phyloP scores from a whole-genome alignment of 1,140 invertebrate species.

The Drosophila rhopaloa region DNA sequence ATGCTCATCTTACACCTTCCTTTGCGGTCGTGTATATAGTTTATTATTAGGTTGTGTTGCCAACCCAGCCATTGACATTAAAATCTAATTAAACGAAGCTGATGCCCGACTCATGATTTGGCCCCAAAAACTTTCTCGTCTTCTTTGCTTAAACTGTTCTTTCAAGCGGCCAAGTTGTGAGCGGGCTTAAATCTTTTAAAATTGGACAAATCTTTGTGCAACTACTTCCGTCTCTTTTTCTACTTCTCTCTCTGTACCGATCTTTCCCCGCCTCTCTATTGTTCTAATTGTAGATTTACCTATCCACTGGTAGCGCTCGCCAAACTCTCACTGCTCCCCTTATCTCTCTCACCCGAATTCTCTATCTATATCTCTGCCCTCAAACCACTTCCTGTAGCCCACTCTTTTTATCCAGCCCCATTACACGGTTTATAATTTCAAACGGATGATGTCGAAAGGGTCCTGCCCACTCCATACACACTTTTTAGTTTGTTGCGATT shows the following conservation, averaged over 20 bases:
- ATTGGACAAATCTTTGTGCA: constrained; percentile 21
- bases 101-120: constrained; percentile 13
- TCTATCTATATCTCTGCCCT: constrained; percentile 15
- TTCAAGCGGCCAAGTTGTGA: constrained; percentile 19
- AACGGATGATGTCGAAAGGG: background rate
- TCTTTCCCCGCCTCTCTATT: constrained; percentile 19
- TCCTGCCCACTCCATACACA: background rate
- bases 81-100: constrained; percentile 21
- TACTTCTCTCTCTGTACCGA: constrained; percentile 19
- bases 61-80: constrained; percentile 41
- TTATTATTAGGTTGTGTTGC: constrained; percentile 39
- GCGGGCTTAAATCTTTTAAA: constrained; percentile 27
- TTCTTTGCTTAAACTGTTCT: constrained; percentile 16
- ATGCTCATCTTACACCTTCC: constrained; percentile 2
- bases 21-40: constrained; percentile 32
- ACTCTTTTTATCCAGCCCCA: constrained; percentile 12
- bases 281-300: constrained; percentile 52
- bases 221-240: constrained; percentile 21
- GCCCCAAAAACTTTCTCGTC: constrained; percentile 26
- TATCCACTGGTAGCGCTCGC: constrained; percentile 58
- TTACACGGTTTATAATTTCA: constrained; percentile 16
- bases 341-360: constrained; percentile 10
- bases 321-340: constrained; percentile 40
- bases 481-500: constrained; percentile 29
- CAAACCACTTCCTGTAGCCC: constrained; percentile 33